Conservation (phyloP, 2,113 vertebrate species). For the Emydocephalus ijimae region DNA sequence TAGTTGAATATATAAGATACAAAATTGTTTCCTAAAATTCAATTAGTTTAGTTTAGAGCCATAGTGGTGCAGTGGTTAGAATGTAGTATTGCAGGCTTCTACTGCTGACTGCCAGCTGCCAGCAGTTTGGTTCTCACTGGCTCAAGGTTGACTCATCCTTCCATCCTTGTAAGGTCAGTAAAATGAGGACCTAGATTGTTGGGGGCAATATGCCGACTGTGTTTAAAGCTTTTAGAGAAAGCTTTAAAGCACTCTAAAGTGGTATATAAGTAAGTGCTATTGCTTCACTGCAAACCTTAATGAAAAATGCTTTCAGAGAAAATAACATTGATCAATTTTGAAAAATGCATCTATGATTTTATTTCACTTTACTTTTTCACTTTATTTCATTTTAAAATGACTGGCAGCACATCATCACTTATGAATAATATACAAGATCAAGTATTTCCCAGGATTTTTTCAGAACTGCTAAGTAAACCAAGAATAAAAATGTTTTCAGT, state of each 20-base stretch:
- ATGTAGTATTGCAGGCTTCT: too few species aligned
- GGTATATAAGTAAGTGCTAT: too few species aligned
- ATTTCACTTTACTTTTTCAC: not conserved
- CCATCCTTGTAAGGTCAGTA: too few species aligned
- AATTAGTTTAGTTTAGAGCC: not conserved
- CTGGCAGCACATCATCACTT: not conserved
- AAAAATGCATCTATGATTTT: slow-evolving; percentile 20
- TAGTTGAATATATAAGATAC: not conserved
- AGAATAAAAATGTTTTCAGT: slow-evolving; percentile 24
- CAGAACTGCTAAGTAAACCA: slow-evolving; percentile 32
- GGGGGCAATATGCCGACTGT: too few species aligned
- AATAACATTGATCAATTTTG: not conserved
- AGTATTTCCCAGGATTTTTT: slow-evolving; percentile 18
- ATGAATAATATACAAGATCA: slow-evolving; percentile 17
- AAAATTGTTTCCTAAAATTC: slow-evolving; percentile 2
- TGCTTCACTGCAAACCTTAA: not conserved
- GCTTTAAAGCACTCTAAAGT: too few species aligned
- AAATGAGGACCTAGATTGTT: too few species aligned
- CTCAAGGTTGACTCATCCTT: too few species aligned
- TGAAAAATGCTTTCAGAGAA: not conserved
- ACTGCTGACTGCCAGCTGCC: too few species aligned
- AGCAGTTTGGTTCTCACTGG: too few species aligned
- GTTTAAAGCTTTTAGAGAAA: too few species aligned
- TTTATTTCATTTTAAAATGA: slow-evolving; percentile 19
- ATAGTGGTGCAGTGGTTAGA: too few species aligned